Conservation (phyloP, 2,113 vertebrate species). For the Fulmarus glacialis region DNA sequence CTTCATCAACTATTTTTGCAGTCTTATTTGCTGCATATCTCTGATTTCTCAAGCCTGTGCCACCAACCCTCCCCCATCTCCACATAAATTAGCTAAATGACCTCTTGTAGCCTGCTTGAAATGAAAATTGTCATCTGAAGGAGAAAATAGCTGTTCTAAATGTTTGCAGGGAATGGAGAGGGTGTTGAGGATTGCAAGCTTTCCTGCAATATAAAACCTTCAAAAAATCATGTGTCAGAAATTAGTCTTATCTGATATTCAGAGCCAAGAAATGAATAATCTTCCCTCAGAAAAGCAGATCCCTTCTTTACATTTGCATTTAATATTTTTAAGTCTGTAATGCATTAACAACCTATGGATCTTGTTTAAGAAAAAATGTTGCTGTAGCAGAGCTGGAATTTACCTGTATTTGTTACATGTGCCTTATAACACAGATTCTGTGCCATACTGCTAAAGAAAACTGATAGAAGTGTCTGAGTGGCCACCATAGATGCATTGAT, state of each 20-base stretch:
- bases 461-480: neutral
- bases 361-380: neutral
- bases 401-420: neutral
- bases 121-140: constrained; percentile 33
- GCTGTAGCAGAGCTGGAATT: neutral
- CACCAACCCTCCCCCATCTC: neutral
- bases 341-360: neutral
- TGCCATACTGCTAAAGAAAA: neutral
- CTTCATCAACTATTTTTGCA: constrained; percentile 45
- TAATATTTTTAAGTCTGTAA: neutral
- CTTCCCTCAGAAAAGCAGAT: neutral
- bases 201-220: constrained; percentile 12
- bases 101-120: constrained; percentile 35
- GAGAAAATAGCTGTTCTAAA: constrained; percentile 43
- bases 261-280: neutral
- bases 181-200: neutral
- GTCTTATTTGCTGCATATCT: constrained; percentile 44
- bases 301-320: neutral
- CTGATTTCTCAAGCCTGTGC: neutral
- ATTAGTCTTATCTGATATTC: constrained; percentile 20
- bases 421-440: neutral
- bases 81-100: constrained; percentile 66
- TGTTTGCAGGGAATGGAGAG: neutral
- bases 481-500: neutral
- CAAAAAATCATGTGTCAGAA: constrained; percentile 7